Conservation (phyloP, 1,140 invertebrate genomes). For the Radopholus similis region DNA sequence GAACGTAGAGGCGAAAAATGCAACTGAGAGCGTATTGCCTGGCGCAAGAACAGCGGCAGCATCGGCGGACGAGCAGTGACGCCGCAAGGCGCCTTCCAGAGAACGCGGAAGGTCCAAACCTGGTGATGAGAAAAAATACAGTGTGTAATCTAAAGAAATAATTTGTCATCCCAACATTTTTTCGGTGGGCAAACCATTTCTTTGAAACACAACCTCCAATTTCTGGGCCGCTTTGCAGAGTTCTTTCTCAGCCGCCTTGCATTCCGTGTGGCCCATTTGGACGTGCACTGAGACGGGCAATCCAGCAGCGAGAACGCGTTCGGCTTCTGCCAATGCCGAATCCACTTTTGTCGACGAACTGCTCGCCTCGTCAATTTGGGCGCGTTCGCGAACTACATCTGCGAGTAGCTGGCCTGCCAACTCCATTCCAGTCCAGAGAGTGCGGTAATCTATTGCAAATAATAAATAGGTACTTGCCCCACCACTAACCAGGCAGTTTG, state of each 20-base stretch:
- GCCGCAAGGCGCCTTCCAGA: neutral
- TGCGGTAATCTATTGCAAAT: no score
- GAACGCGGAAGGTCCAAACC: conserved; percentile 1
- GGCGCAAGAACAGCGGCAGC: conserved; percentile 21
- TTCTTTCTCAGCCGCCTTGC: conserved; percentile 5
- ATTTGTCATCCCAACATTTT: neutral
- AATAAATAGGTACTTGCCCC: no score
- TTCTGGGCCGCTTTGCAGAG: neutral
- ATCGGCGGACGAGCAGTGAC: conserved; percentile 7
- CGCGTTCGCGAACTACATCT: no score
- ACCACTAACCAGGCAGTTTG: no score
- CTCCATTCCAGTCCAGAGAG: no score
- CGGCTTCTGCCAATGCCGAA: conserved; percentile 4
- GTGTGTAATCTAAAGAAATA: no score
- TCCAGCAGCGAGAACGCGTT: conserved; percentile 2
- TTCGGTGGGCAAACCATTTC: neutral
- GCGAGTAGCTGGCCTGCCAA: no score
- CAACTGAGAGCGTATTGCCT: conserved; percentile 30
- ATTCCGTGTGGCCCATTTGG: conserved; percentile 15
- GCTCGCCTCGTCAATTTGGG: no score
- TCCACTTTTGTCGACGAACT: neutral
- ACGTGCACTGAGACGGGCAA: conserved; percentile 12
- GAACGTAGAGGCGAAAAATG: conserved; percentile 30
- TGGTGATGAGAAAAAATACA: no score
- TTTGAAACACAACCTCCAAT: conserved; percentile 6